A percentile compares a stretch with the other conserved stretches of the same genome.
Evolutionary conservation across 2,113 vertebrate species (phyloP).

Genomic region (Stegastes partitus): DNA sequence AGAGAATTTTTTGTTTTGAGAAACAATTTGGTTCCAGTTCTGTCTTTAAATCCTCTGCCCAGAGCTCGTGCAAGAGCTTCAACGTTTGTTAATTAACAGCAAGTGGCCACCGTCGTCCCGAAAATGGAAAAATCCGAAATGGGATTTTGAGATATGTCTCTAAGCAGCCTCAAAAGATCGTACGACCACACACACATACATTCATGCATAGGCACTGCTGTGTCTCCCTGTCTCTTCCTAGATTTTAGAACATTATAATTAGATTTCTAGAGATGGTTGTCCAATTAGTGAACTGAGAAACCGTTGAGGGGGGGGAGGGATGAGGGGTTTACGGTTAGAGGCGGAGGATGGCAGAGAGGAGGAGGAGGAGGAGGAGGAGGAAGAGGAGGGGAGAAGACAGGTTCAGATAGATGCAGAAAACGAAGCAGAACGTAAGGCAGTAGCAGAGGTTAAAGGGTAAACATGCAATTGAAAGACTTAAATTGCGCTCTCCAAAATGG

Average conservation of each 20-base stretch:
- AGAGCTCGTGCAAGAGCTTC: too few species aligned
- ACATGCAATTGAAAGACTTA: conserved; percentile 37
- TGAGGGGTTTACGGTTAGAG: background rate
- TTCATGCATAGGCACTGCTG: background rate
- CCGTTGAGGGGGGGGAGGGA: background rate
- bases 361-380: background rate
- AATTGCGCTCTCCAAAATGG: conserved; percentile 35
- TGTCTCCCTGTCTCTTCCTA: background rate
- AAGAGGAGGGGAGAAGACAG: too few species aligned
- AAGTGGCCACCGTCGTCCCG: background rate
- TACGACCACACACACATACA: background rate
- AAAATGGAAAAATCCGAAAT: background rate
- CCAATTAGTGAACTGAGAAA: conserved; percentile 48
- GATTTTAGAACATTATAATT: conserved; percentile 43
- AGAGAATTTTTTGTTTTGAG: background rate
- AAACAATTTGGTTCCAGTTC: background rate
- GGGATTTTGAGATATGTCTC: background rate
- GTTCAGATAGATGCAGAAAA: background rate
- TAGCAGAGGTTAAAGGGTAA: conserved; percentile 35
- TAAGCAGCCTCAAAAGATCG: background rate
- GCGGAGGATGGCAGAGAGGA: background rate
- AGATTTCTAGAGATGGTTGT: conserved; percentile 42
- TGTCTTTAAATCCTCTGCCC: background rate
- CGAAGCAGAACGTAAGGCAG: background rate
- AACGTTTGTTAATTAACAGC: too few species aligned